Evolutionary conservation across 2,797 vertebrate species (phyloP).

Genomic region (Hybognathus amarus): DNA sequence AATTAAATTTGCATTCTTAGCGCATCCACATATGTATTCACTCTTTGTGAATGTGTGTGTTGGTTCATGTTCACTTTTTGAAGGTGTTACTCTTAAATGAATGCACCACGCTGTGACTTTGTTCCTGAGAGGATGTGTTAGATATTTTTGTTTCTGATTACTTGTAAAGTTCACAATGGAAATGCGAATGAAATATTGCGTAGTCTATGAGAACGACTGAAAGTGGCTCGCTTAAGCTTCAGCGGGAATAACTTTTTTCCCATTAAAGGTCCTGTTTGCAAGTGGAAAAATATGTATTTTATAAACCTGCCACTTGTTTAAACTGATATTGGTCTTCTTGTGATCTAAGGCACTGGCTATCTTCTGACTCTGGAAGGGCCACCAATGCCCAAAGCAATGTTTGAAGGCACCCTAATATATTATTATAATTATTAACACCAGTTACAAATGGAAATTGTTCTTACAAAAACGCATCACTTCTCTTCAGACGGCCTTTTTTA

Average conservation of each 20-base stretch:
- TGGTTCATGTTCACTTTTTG: slow-evolving; percentile 15
- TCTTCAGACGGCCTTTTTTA: no score
- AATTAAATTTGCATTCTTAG: not conserved
- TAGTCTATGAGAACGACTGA: no score
- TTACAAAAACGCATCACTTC: no score
- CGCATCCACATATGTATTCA: not conserved
- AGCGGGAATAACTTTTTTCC: not conserved
- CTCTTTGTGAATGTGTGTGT: slow-evolving; percentile 21
- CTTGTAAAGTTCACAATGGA: slow-evolving; percentile 4
- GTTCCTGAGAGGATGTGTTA: slow-evolving; percentile 12
- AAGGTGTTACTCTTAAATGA: slow-evolving; percentile 15
- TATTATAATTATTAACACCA: not conserved
- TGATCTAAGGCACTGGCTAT: not conserved
- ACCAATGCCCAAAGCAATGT: not conserved
- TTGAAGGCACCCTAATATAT: not conserved
- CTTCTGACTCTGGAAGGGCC: not conserved
- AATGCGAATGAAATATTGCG: not conserved
- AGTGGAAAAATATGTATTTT: not conserved
- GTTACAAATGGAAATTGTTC: no score
- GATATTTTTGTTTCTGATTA: slow-evolving; percentile 1
- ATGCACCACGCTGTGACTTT: slow-evolving; percentile 12
- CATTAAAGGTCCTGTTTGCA: not conserved
- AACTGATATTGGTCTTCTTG: not conserved
- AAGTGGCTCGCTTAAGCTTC: not conserved
- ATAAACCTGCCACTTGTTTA: not conserved